Evolutionary conservation across 2,888 invertebrate species (phyloP), one percentile per base, ranked within the genome.

Genomic region (Drosophila basisetae): DNA sequence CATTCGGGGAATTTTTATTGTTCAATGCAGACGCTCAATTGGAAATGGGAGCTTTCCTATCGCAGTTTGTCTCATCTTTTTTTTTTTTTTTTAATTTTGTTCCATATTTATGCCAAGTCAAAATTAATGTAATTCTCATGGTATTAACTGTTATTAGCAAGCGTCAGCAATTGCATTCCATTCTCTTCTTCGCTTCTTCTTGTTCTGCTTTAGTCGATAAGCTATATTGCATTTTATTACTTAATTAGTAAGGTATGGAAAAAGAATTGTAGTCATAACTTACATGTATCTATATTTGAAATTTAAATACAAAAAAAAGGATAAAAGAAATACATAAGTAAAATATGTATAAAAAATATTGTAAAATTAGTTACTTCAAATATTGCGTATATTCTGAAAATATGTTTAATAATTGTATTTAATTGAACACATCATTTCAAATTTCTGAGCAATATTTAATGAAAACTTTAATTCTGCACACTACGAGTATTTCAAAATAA

Each of bases 91-190:
- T 25, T 9, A 31, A 31, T 59, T 50, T 13, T 30, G 28, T 69
- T 54, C 60, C 71, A 63, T 72, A 63, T 58, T 58, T 58, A 47
- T 25, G 41, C 13, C 9, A 55, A 35, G 43, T 47, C 16, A 28
- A 69, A 52, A 37, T 13, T 22, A 2, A 52, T 63, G 41, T 43
- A 63, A 76, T 77, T 68, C 65, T 60, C 65, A 75, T 71, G 41
- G 55, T 56, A 65, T 65, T 71, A 76, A 72, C 76, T 61, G 49
- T 39, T 55, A 72, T 68, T 68, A 55, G 67, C 76, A 68, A 80
- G 59, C 72, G 68, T 72, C 54, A 78, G 72, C 68, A 63, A 55
- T 80, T 64, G 52, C 77, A 72, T 80, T 66, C 70, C 66, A 70
- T 60, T 59, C 28, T 54, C 18, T 31, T 39, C 22, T 37, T 25